Base-by-base conservation (phyloP, 1,140 invertebrate species). In the Saccostrea echinata region DNA sequence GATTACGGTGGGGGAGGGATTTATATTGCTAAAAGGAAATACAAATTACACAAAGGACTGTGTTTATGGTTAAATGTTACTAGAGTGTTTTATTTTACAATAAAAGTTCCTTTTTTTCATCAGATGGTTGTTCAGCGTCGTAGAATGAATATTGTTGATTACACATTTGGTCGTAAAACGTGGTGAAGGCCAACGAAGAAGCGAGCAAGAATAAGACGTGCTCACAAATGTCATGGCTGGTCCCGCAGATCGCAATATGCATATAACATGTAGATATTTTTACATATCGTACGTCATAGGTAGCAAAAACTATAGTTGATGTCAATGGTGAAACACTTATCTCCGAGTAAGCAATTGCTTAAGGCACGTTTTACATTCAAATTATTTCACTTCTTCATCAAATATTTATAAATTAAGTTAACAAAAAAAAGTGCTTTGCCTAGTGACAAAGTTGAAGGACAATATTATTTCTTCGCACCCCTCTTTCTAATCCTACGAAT, bases 191-290 rank as follows among this genome's bases (percentile, higher is more conserved):
- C 68, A 24, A 3, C 55, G 16, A 57, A 57, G 16, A 57, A 57
- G 21, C 9, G 27, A 27, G 68, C 68, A 9, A 71, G 30, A 30
- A 71, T 11, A 43, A 6, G 24, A n/a, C 68, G 68, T 27, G 68
- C 68, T 71, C 68, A 71, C 68, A 71, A 71, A 71, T 71, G 68
- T 71, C 68, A 71, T 27, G 27, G 30, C 68, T 27, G n/a, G 27
- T 4, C 68, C 8, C 27, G 68, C 24, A 71, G 68, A 71, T 71
- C n/a, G n/a, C n/a, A 27, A 71, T 71, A 24, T 71, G 24, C 24
- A 71, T 71, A 71, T 27, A 12, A 71, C 27, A 30, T 30, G 24
- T 24, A 71, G n/a, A 27, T 27, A 61, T 24, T 61, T 61, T 61
- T 61, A 61, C 64, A 24, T 30, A 71, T 71, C 68, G 68, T 16